Percentiles rank a stretch among this genome's conserved stretches.
These are phyloP conservation scores for Amorpha juglandis DNA, from an alignment of 2,888 invertebrate species.

Conservation along the genomic window DNA sequence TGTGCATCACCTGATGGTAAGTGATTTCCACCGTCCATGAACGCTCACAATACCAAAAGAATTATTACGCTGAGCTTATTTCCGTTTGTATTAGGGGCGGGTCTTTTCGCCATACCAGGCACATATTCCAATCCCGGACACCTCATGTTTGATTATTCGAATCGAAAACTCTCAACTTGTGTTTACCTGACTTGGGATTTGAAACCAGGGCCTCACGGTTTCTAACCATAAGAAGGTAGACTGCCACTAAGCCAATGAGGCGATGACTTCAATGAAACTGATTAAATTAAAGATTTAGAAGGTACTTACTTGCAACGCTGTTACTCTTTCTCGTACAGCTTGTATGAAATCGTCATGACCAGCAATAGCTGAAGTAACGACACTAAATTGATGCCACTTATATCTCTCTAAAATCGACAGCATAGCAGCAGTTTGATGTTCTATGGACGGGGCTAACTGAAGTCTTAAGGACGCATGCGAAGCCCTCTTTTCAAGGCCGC, in stretches of 20 bases:
- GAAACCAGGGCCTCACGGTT: background rate
- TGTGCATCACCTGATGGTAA: no score
- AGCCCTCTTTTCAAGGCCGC: slow-evolving; percentile 91
- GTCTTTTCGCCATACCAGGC: no score
- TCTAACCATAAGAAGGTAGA: background rate
- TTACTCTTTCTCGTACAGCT: slow-evolving; percentile 94
- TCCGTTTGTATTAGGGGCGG: no score
- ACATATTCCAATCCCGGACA: no score
- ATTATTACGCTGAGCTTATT: no score
- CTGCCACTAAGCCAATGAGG: no score
- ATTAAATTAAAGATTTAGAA: background rate
- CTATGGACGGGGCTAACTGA: slow-evolving; percentile 97
- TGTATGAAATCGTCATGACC: slow-evolving; percentile 98
- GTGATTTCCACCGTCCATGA: no score
- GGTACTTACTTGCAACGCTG: slow-evolving; percentile 89
- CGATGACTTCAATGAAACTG: background rate
- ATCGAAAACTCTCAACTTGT: no score
- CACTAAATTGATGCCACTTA: slow-evolving; percentile 98
- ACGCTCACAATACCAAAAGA: no score
- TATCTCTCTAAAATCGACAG: slow-evolving; percentile 96
- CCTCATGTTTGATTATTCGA: no score
- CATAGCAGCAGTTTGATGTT: slow-evolving; percentile 98
- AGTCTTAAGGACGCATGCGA: slow-evolving; percentile 95
- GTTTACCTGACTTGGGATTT: no score
- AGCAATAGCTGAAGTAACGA: slow-evolving; percentile 96